A percentile compares a stretch with the other conserved stretches of the same genome.
Conservation (phyloP, 2,113 vertebrate species). For the Myotis brandtii region DNA sequence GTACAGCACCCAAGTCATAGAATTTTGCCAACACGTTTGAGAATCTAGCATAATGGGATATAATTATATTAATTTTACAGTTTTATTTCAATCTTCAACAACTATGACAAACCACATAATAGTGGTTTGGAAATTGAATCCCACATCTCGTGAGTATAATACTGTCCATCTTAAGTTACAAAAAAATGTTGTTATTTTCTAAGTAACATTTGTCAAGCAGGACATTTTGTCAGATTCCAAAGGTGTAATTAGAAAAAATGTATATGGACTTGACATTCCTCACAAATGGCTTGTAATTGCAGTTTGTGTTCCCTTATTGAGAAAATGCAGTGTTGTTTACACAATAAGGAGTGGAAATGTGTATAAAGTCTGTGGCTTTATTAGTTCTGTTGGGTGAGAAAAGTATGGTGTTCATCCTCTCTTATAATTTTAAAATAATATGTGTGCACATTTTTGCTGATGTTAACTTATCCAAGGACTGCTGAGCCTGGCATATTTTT, state of each 20-base stretch:
- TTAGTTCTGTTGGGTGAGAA: neutral
- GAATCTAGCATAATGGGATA: neutral
- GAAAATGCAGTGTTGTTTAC: neutral
- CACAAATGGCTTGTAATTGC: neutral
- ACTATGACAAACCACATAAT: neutral
- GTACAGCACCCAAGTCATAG: neutral
- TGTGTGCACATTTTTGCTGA: neutral
- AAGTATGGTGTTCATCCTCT: neutral
- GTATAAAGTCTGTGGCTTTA: too few species aligned
- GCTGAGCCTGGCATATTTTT: neutral
- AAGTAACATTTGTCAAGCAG: neutral
- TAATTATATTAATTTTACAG: neutral
- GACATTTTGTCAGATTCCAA: neutral
- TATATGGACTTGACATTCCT: neutral
- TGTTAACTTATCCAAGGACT: neutral
- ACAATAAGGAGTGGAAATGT: neutral
- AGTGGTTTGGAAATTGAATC: neutral
- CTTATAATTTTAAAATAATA: neutral
- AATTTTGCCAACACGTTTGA: neutral
- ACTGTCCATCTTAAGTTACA: neutral
- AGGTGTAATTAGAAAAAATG: neutral
- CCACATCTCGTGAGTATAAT: neutral
- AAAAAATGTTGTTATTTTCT: neutral
- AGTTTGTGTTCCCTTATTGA: neutral
- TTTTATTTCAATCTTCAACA: neutral